phyloP scores from a whole-genome alignment of 2,113 vertebrate species.

The Scatophagus argus region DNA sequence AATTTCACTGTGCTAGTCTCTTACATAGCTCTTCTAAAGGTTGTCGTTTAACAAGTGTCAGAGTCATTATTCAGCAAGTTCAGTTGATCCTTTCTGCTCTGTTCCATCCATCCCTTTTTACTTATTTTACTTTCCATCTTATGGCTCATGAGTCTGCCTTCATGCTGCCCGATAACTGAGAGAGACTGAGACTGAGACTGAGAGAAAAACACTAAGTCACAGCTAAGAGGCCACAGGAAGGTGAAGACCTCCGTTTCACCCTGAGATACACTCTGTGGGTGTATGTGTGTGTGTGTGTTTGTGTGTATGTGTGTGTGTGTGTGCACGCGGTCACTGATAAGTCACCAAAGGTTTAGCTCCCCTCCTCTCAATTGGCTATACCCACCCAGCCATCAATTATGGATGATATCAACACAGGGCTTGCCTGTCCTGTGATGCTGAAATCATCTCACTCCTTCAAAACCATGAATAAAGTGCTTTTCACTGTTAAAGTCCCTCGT shows the following conservation, averaged over 20 bases:
- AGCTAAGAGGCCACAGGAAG: constrained; percentile 56
- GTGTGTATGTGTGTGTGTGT: constrained; percentile 22
- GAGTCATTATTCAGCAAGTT: constrained; percentile 22
- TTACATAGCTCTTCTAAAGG: neutral
- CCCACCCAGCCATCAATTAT: constrained; percentile 71
- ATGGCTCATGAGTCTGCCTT: constrained; percentile 13
- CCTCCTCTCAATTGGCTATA: constrained; percentile 42
- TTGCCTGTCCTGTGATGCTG: constrained; percentile 52
- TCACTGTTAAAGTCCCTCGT: constrained; percentile 63
- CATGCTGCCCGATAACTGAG: constrained; percentile 18
- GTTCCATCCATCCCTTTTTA: neutral
- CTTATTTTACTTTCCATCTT: constrained; percentile 7
- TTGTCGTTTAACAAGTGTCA: constrained; percentile 17
- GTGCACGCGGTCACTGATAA: constrained; percentile 56
- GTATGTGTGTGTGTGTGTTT: constrained; percentile 14
- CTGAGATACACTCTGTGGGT: constrained; percentile 32
- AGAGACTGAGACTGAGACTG: too few species aligned
- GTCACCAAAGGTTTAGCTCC: constrained; percentile 49
- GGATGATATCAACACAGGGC: constrained; percentile 66
- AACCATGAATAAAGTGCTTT: constrained; percentile 77
- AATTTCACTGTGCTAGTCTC: neutral
- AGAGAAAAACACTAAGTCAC: constrained; percentile 14
- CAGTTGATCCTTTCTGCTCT: neutral
- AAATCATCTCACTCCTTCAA: constrained; percentile 55
- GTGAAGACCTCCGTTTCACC: constrained; percentile 69